Conservation (phyloP, 2,888 invertebrate genomes). For the Liposcelis brunnea region DNA sequence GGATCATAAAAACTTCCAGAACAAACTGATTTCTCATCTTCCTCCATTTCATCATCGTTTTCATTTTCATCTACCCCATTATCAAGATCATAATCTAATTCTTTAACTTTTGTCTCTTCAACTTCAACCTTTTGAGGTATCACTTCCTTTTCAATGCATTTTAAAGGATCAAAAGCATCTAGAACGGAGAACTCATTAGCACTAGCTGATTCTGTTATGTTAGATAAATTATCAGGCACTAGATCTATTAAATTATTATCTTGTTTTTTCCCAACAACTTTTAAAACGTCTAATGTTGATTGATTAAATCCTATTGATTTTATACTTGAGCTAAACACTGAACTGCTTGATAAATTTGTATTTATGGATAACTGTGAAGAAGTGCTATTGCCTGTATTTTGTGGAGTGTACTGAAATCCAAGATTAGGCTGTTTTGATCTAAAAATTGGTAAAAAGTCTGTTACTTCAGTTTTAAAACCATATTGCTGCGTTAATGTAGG, state of each 20-base stretch:
- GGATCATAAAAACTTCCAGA: slow-evolving; percentile 49
- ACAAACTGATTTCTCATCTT: no score
- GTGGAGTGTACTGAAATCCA: no score
- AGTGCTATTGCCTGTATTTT: no score
- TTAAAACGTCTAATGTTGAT: slow-evolving; percentile 24
- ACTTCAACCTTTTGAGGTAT: no score
- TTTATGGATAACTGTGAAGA: no score
- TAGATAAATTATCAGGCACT: slow-evolving; percentile 19
- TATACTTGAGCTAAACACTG: no score
- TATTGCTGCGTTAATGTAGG: no score
- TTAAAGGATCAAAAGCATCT: slow-evolving; percentile 75
- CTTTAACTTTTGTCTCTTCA: slow-evolving; percentile 5
- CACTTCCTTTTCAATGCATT: background rate
- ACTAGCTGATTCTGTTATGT: slow-evolving; percentile 20
- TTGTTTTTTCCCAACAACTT: slow-evolving; percentile 29
- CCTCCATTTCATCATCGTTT: slow-evolving; percentile 22
- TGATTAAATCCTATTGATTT: background rate
- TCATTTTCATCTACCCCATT: slow-evolving; percentile 27
- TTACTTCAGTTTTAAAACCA: no score
- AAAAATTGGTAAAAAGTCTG: no score
- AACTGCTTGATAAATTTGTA: no score
- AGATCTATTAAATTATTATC: slow-evolving; percentile 41
- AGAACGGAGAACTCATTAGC: slow-evolving; percentile 44
- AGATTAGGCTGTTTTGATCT: no score
- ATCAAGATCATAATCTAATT: background rate